Evolutionary conservation across 2,888 invertebrate genomes (phyloP), one percentile per base, ranked within the genome.

Genomic region (Syrphus vitripennis): DNA sequence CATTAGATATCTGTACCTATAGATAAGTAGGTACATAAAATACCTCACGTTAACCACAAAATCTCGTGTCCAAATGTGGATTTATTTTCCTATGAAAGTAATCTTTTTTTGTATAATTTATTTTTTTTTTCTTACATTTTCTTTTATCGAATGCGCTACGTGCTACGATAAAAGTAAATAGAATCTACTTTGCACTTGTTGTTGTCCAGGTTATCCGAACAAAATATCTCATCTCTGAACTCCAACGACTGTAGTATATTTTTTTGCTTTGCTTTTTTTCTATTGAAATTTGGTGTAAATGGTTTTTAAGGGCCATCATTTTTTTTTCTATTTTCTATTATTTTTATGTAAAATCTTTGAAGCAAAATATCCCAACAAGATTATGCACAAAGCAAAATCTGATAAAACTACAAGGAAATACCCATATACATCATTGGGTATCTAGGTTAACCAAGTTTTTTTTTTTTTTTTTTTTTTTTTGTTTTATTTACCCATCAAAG

Each of bases 71-170:
- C 53, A 26, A 45, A 45, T 31, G 42, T 37, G 24, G 31, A 57
- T 71, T 71, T 57, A 14, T 4, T 31, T 67, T 34, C 21, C 67
- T 67, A 2, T 14, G 9, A 53, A 53, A 26, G 21, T 9, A 45
- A 45, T 45, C 45, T 45, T 19, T 45, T 12, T 31, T 4, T n/a
- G n/a, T n/a, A 12, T 50, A 48, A 67, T 67, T 50, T 50, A 34
- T 50, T 67, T 67, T 67, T 50, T 24, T 50, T 67, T 67, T 67
- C 50, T 67, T 26, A 26, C 6, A 24, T 53, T 53, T 19, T 34
- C 34, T n/a, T 67, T 67, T 34, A 67, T 48, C 21, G n/a, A 37
- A 34, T 50, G 50, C 67, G 50, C 67, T 67, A 67, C 67, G 67
- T 67, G 50, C 48, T 24, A 14, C 31, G 5, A 50, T 31, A 31